Evolutionary conservation across 2,113 vertebrate genomes (phyloP).

Genomic region (Xerus inauris): DNA sequence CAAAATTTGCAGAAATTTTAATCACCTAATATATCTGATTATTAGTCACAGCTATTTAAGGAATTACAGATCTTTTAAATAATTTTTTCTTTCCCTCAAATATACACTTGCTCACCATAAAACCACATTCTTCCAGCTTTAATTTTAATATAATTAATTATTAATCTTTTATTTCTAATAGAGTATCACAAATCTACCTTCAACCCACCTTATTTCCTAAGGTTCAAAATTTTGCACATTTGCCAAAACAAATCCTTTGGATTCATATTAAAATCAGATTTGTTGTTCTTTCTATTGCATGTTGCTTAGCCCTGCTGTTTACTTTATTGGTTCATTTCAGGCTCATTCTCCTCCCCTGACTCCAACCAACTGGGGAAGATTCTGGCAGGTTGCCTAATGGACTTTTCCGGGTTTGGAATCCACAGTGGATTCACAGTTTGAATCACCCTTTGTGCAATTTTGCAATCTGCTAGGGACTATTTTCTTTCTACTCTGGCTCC

Average conservation of each 20-base stretch:
- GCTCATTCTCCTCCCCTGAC: background rate
- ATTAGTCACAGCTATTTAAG: background rate
- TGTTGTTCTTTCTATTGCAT: background rate
- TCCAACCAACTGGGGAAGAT: background rate
- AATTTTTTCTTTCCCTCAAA: background rate
- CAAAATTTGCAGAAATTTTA: background rate
- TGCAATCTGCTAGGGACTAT: too few relatives aligned
- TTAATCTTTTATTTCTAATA: conserved; percentile 1
- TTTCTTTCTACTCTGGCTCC: conserved; percentile 57
- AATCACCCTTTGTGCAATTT: background rate
- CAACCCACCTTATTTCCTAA: background rate
- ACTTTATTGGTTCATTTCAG: background rate
- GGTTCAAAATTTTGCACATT: conserved; percentile 43
- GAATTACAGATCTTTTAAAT: background rate
- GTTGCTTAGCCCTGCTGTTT: background rate
- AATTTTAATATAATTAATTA: background rate
- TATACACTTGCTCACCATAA: background rate
- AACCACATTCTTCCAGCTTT: background rate
- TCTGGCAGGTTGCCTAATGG: background rate
- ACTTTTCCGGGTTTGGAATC: background rate
- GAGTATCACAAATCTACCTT: background rate
- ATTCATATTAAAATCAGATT: background rate
- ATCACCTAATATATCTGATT: background rate
- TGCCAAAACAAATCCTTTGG: background rate
- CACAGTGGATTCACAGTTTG: background rate